phyloP scores from a whole-genome alignment of 2,888 invertebrate genomes.

The Diabrotica balteata region DNA sequence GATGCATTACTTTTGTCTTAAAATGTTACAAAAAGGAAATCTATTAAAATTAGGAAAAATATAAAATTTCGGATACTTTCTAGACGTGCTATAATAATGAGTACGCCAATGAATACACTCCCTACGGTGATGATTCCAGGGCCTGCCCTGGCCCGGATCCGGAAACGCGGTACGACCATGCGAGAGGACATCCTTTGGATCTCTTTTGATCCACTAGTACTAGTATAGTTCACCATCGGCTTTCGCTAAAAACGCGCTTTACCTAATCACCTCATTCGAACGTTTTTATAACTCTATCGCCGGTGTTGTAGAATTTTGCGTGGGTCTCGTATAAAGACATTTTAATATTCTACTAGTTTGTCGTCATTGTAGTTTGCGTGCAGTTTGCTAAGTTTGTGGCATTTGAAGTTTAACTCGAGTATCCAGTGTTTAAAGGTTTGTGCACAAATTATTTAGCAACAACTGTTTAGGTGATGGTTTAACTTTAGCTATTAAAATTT shows the following conservation, averaged over 20 bases:
- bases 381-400: neutral
- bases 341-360: neutral
- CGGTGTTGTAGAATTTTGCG: conserved; percentile 5
- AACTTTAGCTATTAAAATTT: no score
- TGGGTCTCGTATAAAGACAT: conserved; percentile 1
- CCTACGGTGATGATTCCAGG: conserved; percentile 31
- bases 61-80: no score
- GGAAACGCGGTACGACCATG: conserved; percentile 34
- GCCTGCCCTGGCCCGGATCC: conserved; percentile 37
- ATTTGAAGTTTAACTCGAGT: neutral
- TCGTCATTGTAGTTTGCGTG: conserved; percentile 7
- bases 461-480: no score
- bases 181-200: conserved; percentile 40
- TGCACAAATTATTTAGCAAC: neutral
- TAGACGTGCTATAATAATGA: no score
- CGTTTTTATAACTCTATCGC: neutral
- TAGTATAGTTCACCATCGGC: conserved; percentile 31
- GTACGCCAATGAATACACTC: conserved; percentile 36
- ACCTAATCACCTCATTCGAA: conserved; percentile 2
- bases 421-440: neutral
- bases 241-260: conserved; percentile 37
- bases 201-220: conserved; percentile 30
- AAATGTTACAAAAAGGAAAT: no score
- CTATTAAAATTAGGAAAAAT: no score
- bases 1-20: no score